Evolutionary conservation across 2,797 vertebrate genomes (phyloP), one percentile per base, ranked within the genome.

Genomic region (Hippocampus kuda): DNA sequence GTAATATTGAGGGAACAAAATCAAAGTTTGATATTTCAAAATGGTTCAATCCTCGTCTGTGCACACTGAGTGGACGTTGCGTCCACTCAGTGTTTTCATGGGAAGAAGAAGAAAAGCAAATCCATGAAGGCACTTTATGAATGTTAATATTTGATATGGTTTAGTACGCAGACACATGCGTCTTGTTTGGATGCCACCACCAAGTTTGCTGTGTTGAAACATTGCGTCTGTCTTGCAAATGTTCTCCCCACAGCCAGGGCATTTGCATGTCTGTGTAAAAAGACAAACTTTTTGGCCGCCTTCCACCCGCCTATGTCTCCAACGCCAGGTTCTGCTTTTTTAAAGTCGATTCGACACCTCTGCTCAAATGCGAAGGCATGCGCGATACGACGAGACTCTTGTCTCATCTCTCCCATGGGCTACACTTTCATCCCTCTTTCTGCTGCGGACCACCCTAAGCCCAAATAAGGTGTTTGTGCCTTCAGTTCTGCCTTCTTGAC

Each of bases 391-490:
- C 84, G 82, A 83, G 86, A 83, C 85, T 87, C 87, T 89, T 88
- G 87, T 89, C 87, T 89, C 82, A 74, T 75, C 81, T 81, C 87
- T 88, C 87, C 88, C 87, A 90, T 89, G 82, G 87, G 86, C 86
- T 86, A 88, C 81, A 88, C 89, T 89, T 89, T 89, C 87, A 89
- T 90, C 86, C 84, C 68, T 79, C 80, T 79, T 79, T 79, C 82
- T 74, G 81, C 79, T 72, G 77, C 79, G 76, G 88, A 89, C 83
- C 86, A 89, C 87, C 87, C 83, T 86, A 76, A 85, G 82, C 85
- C 84, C 85, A 85, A 89, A 89, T 85, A 85, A 85, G 83, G 85
- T 85, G 87, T 86, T 86, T 84, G 27, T 61, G 59, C 59, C 59
- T 61, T 61, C 86, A 85, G 86, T 81, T 84, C 83, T 84, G 78